Evolutionary conservation across 2,888 invertebrate species (phyloP), one percentile per base, ranked within the genome.

Genomic region (Drosophila mercatorum): DNA sequence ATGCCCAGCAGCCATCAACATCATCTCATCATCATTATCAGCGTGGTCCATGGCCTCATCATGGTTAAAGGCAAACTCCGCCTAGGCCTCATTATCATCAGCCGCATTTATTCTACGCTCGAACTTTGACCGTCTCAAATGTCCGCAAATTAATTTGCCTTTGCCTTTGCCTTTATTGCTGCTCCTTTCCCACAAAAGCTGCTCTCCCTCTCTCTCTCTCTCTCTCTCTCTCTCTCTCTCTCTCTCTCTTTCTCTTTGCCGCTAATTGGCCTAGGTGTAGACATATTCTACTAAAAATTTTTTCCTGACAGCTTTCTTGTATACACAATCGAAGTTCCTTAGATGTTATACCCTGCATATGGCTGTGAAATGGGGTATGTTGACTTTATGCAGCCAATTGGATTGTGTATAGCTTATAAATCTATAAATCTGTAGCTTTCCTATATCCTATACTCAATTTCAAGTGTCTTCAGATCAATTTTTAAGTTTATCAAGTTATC

Each of bases 51-150:
- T 67, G 70, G 82, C 59, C 69, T 68, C 64, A 68, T 72, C 72
- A 53, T 57, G 71, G 56, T 51, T 38, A 52, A 60, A 41, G 55
- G 31, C 59, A 68, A 65, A 68, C 63, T 34, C 57, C 53, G 68
- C 44, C 66, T 61, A 61, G 58, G 68, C 72, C 80, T 76, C 76
- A 72, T 80, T 73, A 80, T 72, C 64, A 67, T 62, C 64, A 31
- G 66, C 47, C 53, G 60, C 67, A 70, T 77, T 66, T 56, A 55
- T 58, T 44, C 69, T 60, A 52, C 64, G 65, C 62, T 14, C 63
- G 56, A 80, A 76, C 72, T 79, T 78, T 73, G 78, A 76, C 72
- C 77, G 57, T 64, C 77, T 75, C 79, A 66, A 83, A 73, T 82
- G 75, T 65, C 76, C 71, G 66, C 58, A 72, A 83, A 83, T 75